Conservation (phyloP, 2,888 invertebrate genomes). For the Acleris emargana region DNA sequence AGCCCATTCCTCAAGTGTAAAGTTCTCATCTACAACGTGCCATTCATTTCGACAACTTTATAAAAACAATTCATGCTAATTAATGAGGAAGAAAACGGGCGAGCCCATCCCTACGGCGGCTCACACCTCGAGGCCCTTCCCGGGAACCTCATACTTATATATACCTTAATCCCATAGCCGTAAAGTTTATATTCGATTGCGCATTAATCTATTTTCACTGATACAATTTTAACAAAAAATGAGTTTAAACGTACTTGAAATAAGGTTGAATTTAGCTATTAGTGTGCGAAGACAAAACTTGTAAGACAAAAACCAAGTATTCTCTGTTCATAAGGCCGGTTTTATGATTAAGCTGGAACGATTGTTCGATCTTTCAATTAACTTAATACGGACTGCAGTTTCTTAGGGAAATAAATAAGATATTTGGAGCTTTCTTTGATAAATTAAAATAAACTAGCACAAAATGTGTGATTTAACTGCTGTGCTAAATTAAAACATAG, state of each 20-base stretch:
- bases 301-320: slow-evolving; percentile 22
- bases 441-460: no score
- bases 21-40: not conserved
- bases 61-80: slow-evolving; percentile 20
- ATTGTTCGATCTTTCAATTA: slow-evolving; percentile 34
- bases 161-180: not conserved
- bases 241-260: not conserved
- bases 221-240: not conserved
- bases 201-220: not conserved
- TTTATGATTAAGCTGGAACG: slow-evolving; percentile 16
- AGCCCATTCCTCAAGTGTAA: not conserved
- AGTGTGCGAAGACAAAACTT: slow-evolving; percentile 8
- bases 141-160: not conserved
- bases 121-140: slow-evolving; percentile 22
- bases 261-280: slow-evolving; percentile 7
- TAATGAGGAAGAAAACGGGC: slow-evolving; percentile 9
- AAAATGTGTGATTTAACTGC: no score
- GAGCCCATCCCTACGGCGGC: slow-evolving; percentile 24
- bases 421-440: slow-evolving; percentile 10
- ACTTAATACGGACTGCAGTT: slow-evolving; percentile 25
- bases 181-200: slow-evolving; percentile 11
- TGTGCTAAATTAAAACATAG: no score
- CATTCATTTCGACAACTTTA: not conserved
- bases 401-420: slow-evolving; percentile 14
- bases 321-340: slow-evolving; percentile 14